Conservation (phyloP, 2,888 invertebrate species). For the Platycnemis pennipes region DNA sequence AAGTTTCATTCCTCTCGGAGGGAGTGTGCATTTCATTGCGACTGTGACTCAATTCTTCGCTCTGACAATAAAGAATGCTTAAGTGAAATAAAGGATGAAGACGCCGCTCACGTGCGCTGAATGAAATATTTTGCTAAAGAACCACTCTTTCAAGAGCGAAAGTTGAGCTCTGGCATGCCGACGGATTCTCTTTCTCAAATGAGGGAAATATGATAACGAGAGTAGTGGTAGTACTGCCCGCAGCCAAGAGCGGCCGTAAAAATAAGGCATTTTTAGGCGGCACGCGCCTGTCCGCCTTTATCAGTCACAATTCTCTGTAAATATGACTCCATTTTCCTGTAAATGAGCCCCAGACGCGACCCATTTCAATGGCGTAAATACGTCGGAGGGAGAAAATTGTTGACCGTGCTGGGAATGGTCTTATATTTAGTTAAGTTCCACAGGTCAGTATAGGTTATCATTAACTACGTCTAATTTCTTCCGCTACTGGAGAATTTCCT, state of each 20-base stretch:
- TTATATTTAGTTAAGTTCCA: too few species aligned
- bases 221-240: neutral
- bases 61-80: neutral
- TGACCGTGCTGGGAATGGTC: too few species aligned
- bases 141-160: neutral
- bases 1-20: neutral
- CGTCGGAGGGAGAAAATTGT: too few species aligned
- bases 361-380: too few species aligned
- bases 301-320: neutral
- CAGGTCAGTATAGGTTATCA: too few species aligned
- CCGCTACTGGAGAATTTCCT: too few species aligned
- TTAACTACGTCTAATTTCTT: too few species aligned
- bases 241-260: neutral
- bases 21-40: neutral
- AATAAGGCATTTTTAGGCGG: neutral
- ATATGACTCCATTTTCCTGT: neutral
- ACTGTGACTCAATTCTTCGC: neutral
- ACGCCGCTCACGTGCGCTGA: neutral
- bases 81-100: neutral
- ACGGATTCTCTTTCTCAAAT: neutral
- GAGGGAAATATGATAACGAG: constrained; percentile 2
- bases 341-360: neutral
- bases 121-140: neutral
- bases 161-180: neutral
- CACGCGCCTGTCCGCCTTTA: neutral